These are phyloP conservation scores for Eristalinus sepulchralis DNA, from an alignment of 2,888 invertebrate species.

Conservation along the genomic window DNA sequence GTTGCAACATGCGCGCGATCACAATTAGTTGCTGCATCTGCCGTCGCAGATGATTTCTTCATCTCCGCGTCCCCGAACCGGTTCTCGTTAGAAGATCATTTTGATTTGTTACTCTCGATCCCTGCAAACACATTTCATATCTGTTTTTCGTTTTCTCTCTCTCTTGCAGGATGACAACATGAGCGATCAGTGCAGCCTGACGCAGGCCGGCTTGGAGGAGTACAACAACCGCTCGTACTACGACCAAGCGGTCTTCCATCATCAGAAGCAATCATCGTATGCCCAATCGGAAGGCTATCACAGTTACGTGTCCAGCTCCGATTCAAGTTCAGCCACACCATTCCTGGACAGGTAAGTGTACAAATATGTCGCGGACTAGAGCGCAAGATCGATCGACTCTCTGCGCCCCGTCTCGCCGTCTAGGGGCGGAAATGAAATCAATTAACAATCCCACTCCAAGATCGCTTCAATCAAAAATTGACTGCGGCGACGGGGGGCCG, in stretches of 20 bases:
- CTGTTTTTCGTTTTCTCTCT: conserved; percentile 41
- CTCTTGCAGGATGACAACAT: conserved; percentile 78
- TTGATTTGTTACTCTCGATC: conserved; percentile 29
- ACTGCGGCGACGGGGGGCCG: not conserved
- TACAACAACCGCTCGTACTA: conserved; percentile 86
- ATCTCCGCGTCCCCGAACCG: conserved; percentile 36
- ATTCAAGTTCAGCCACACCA: conserved; percentile 89
- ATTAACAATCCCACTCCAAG: conserved; percentile 55
- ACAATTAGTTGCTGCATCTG: conserved; percentile 60
- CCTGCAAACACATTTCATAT: conserved; percentile 42
- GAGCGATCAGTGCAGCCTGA: conserved; percentile 81
- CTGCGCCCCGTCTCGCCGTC: conserved; percentile 14
- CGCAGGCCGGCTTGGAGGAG: conserved; percentile 87
- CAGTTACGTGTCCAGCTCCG: conserved; percentile 89
- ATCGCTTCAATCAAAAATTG: conserved; percentile 17
- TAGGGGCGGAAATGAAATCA: conserved; percentile 66
- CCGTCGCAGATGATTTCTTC: conserved; percentile 59
- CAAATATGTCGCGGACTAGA: conserved; percentile 48
- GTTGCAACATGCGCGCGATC: conserved; percentile 67
- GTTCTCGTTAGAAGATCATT: conserved; percentile 48
- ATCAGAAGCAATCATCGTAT: conserved; percentile 88
- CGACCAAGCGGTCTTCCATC: conserved; percentile 83
- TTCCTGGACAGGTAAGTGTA: conserved; percentile 85
- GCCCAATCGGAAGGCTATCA: conserved; percentile 91
- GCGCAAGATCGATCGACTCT: conserved; percentile 4